Evolutionary conservation across 2,797 vertebrate genomes (phyloP).

Genomic region (Pelodytes ibericus): DNA sequence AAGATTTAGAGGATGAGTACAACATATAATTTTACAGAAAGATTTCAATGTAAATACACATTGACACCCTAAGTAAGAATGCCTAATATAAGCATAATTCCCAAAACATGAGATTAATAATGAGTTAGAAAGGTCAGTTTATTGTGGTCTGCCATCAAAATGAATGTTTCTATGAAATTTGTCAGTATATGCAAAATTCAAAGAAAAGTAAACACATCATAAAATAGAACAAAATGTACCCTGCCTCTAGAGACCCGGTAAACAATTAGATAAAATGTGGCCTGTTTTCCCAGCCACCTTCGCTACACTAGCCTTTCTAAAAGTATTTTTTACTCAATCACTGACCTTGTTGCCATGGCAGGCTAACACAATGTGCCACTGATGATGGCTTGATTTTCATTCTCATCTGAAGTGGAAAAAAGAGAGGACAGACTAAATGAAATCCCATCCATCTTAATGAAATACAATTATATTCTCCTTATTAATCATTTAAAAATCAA

Average conservation of each 20-base stretch:
- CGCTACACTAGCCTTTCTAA: constrained; percentile 68
- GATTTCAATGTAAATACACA: too few species aligned
- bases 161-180: not conserved
- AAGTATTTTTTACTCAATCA: constrained; percentile 79
- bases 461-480: constrained; percentile 99
- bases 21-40: too few species aligned
- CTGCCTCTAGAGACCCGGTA: constrained; percentile 38
- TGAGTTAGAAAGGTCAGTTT: too few species aligned
- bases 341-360: constrained; percentile 94
- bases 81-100: too few species aligned
- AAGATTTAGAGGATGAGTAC: too few species aligned
- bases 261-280: constrained; percentile 43
- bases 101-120: too few species aligned
- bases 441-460: constrained; percentile 99
- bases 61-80: too few species aligned
- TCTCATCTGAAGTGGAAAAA: constrained; percentile 91
- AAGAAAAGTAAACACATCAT: constrained; percentile 2
- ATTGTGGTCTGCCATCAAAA: too few species aligned
- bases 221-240: constrained; percentile 8
- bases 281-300: constrained; percentile 56
- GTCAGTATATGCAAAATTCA: not conserved
- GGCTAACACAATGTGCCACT: constrained; percentile 85
- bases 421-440: constrained; percentile 98
- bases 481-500: constrained; percentile 99
- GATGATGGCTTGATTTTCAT: constrained; percentile 95